Evolutionary conservation across 2,113 vertebrate species (phyloP), one percentile per base, ranked within the genome.

Genomic region (Sylvia atricapilla): DNA sequence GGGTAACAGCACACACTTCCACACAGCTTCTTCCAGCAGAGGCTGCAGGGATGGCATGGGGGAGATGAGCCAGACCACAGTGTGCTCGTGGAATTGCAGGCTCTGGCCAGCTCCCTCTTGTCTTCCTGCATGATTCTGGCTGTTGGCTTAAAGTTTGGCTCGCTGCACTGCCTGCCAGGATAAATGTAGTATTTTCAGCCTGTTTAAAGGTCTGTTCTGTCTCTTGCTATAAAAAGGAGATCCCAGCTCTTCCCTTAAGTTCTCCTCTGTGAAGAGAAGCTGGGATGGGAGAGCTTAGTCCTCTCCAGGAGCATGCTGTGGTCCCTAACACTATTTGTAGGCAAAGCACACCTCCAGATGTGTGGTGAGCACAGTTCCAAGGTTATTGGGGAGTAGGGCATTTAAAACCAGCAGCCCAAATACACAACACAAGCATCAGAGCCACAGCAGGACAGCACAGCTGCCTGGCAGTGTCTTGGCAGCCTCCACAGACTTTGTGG

Each of bases 81-180:
- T 0, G 0, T 89, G 84, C 75, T 80, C 66, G 72, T 84, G 89
- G 66, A 91, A 83, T 43, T 43, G 60, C 55, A 17, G 7, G 2
- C 67, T 80, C 2, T 3, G 81, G 60, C 87, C 94, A 91, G 83
- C 89, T 95, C 76, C 41, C 84, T 60, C 6, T 81, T 94, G 92
- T 97, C 81, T 96, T 72, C 35, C 72, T 93, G 89, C 94, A 90
- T 7, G 20, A 28, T 85, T 84, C 81, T 96, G 95, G 89, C 87
- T 87, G 23, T 19, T 82, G 82, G 79, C 60, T 79, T 60, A 11
- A 82, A 82, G 62, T 46, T 75, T 93, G 70, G 74, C 88, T 94
- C 1, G 0, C 43, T 92, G 73, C 27, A 35, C n/a, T 80, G 87
- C 44, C 77, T 89, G 90, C 63, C 77, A 87, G 80, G 70, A 85